phyloP scores from a whole-genome alignment of 2,888 invertebrate genomes.

The Lasioglossum figueresi region DNA sequence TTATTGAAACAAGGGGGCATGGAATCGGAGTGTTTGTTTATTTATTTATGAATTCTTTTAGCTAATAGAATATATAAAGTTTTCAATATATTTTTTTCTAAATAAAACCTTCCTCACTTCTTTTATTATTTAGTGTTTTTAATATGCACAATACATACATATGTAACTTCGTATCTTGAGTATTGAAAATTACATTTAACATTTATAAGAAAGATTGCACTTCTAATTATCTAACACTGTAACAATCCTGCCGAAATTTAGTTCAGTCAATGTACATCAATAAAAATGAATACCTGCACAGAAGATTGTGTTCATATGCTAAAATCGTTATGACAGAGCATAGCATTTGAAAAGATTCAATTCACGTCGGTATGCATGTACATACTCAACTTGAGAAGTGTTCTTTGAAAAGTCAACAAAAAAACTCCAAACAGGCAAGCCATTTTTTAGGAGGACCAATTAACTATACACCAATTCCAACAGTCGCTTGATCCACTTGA shows the following conservation, averaged over 20 bases:
- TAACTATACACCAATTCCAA: not conserved
- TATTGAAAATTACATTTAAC: no score
- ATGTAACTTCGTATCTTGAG: no score
- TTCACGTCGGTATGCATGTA: not conserved
- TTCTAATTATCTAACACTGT: no score
- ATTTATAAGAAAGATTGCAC: no score
- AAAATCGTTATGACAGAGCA: not conserved
- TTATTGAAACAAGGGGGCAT: no score
- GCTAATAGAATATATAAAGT: no score
- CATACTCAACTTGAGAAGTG: not conserved
- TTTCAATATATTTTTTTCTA: no score
- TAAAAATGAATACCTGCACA: not conserved
- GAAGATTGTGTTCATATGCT: not conserved
- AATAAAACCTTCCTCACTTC: no score
- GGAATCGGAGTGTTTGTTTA: no score
- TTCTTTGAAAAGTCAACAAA: not conserved
- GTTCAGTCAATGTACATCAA: not conserved
- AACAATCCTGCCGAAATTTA: not conserved
- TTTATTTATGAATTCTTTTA: no score
- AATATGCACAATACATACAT: no score
- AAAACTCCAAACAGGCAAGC: not conserved
- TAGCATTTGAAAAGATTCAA: not conserved
- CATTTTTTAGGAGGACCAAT: not conserved
- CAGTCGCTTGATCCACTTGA: not conserved
- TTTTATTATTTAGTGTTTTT: no score